Evolutionary conservation across 2,888 invertebrate species (phyloP).

Genomic region (Melinopterus prodromus): DNA sequence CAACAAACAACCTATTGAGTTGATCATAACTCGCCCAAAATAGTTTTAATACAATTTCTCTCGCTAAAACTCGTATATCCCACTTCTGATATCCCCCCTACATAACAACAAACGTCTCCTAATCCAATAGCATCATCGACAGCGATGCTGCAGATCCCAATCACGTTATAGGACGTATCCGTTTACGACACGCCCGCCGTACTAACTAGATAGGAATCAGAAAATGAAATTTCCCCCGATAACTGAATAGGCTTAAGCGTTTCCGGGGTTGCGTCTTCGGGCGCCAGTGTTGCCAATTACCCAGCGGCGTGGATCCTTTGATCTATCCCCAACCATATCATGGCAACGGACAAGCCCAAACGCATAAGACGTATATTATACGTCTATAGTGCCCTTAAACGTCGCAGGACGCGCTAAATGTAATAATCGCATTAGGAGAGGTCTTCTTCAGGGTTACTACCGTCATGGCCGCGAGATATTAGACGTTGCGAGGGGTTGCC

Average conservation of each 20-base stretch:
- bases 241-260: not conserved
- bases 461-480: not conserved
- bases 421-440: slow-evolving; percentile 42
- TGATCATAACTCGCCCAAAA: too few species aligned
- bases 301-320: not conserved
- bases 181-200: not conserved
- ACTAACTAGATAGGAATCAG: not conserved
- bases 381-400: not conserved
- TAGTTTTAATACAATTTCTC: too few species aligned
- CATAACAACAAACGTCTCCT: too few species aligned
- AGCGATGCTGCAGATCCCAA: not conserved
- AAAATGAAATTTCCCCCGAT: slow-evolving; percentile 4
- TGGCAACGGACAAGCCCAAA: not conserved
- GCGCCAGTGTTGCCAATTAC: not conserved
- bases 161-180: not conserved
- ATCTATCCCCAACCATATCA: slow-evolving; percentile 25
- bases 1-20: too few species aligned
- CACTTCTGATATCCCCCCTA: too few species aligned
- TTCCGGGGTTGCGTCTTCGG: not conserved
- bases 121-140: too few species aligned
- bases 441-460: not conserved
- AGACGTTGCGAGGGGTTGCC: too few species aligned
- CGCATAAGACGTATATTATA: not conserved
- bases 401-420: slow-evolving; percentile 37
- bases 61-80: too few species aligned